Evolutionary conservation across 2,888 invertebrate genomes (phyloP).

Genomic region (Drosophila tripunctata): DNA sequence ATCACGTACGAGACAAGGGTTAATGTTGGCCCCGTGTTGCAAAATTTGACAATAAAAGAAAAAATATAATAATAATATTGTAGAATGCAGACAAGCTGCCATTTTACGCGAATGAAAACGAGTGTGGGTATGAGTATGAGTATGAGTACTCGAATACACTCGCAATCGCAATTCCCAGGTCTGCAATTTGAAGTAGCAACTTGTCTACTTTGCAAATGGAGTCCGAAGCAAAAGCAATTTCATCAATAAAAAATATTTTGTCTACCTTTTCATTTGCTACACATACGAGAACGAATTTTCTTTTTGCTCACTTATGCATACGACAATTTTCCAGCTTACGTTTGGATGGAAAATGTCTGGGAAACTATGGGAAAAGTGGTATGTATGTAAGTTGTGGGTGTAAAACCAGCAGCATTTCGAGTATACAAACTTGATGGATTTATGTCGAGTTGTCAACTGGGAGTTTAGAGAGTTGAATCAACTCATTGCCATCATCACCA

Average conservation of each 20-base stretch:
- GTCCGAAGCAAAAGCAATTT: conserved; percentile 65
- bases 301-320: conserved; percentile 25
- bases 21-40: conserved; percentile 46
- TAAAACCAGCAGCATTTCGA: conserved; percentile 43
- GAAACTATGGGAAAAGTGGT: conserved; percentile 18
- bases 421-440: conserved; percentile 43
- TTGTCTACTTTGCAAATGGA: conserved; percentile 78
- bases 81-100: conserved; percentile 25
- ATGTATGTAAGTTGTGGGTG: conserved; percentile 25
- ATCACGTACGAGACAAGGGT: conserved; percentile 79
- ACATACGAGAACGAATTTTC: neutral
- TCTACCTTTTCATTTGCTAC: conserved; percentile 37
- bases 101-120: neutral
- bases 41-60: conserved; percentile 73
- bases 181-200: conserved; percentile 66
- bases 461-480: conserved; percentile 12
- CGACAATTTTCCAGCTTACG: conserved; percentile 46
- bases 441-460: conserved; percentile 42
- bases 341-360: conserved; percentile 9
- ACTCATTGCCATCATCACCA: conserved; percentile 39
- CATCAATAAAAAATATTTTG: conserved; percentile 76
- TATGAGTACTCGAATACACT: conserved; percentile 20
- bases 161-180: conserved; percentile 65
- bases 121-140: neutral
- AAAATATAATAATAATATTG: conserved; percentile 51